Evolutionary conservation across 2,113 vertebrate species (phyloP).

Genomic region (Thalassoma bifasciatum): DNA sequence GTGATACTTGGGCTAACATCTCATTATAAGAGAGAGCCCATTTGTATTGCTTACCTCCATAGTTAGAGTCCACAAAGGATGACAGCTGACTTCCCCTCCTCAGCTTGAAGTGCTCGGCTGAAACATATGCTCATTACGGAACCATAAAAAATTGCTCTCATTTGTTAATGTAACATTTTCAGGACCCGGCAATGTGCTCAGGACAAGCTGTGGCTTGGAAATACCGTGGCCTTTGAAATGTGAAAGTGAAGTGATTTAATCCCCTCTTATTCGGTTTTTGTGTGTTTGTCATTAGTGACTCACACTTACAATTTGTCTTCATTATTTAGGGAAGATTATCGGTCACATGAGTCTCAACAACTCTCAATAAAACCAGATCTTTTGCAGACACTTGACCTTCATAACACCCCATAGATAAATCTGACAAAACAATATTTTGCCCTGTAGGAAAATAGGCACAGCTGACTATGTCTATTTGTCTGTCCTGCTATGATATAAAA

Average conservation of each 20-base stretch:
- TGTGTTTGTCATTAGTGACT: slow-evolving; percentile 40
- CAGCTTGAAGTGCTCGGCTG: slow-evolving; percentile 72
- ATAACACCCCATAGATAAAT: slow-evolving; percentile 21
- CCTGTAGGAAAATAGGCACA: slow-evolving; percentile 11
- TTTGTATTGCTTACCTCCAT: slow-evolving; percentile 79
- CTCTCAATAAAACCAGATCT: slow-evolving; percentile 31
- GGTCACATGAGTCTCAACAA: slow-evolving; percentile 35
- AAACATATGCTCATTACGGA: slow-evolving; percentile 77
- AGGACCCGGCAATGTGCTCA: slow-evolving; percentile 45
- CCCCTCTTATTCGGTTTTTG: not conserved
- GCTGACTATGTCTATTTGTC: slow-evolving; percentile 33
- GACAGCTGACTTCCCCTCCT: slow-evolving; percentile 77
- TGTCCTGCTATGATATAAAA: slow-evolving; percentile 16
- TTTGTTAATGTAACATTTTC: slow-evolving; percentile 75
- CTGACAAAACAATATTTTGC: slow-evolving; percentile 11
- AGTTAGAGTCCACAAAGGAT: slow-evolving; percentile 78
- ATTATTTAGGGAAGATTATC: slow-evolving; percentile 43
- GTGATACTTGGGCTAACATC: slow-evolving; percentile 78
- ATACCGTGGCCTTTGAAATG: slow-evolving; percentile 63
- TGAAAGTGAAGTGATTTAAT: slow-evolving; percentile 40
- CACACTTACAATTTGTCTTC: slow-evolving; percentile 30
- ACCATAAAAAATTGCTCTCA: slow-evolving; percentile 69
- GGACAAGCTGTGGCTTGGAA: slow-evolving; percentile 61
- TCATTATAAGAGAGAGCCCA: slow-evolving; percentile 79
- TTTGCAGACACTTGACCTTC: slow-evolving; percentile 40